Base-by-base conservation (phyloP, 2,888 invertebrate species). In the Nowickia ferox region DNA sequence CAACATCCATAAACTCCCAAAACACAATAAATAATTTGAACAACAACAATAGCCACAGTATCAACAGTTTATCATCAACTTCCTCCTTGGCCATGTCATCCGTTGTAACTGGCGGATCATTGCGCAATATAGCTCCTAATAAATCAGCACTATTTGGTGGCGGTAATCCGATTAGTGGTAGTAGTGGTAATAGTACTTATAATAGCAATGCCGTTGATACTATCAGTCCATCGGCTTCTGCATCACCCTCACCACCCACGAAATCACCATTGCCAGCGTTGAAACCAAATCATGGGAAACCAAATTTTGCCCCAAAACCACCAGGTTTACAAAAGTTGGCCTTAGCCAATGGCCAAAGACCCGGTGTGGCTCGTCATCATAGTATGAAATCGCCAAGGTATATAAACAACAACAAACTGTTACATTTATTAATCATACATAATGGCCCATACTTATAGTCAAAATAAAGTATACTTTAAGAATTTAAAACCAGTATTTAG, bases 231-330 rank as follows among this genome's bases (percentile, higher is more conserved):
- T 86, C 76, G 55, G 79, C 86, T 78, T 87, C 86, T 42, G 74
- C 84, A 44, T 84, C 84, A 63, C 87, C 85, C 40, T 84, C 85
- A 51, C 87, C 84, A 65, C 81, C 87, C 15, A 76, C 86, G 30
- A 87, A 87, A 84, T 88, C 88, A 40, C 87, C 88, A 75, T 86
- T 87, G 63, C 87, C 86, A 63, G 75, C 78, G 10, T 44, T 84
- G 87, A 91, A 92, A 86, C 91, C 92, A 44, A 94, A 94, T 90
- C 95, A 95, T 93, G 97, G 97, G 72, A 97, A 97, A 93, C 97
- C 97, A 30, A 95, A 96, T 92, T 93, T 97, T 88, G 97, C 97
- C 40, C 97, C 97, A 1, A 97, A 97, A 92, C 97, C 97, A 30
- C 97, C 97, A 10, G 93, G 94, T 88, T 88, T 94, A 65, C 93